Evolutionary conservation across 2,113 vertebrate genomes (phyloP), one percentile per base, ranked within the genome.

Genomic region (Pheucticus melanocephalus): DNA sequence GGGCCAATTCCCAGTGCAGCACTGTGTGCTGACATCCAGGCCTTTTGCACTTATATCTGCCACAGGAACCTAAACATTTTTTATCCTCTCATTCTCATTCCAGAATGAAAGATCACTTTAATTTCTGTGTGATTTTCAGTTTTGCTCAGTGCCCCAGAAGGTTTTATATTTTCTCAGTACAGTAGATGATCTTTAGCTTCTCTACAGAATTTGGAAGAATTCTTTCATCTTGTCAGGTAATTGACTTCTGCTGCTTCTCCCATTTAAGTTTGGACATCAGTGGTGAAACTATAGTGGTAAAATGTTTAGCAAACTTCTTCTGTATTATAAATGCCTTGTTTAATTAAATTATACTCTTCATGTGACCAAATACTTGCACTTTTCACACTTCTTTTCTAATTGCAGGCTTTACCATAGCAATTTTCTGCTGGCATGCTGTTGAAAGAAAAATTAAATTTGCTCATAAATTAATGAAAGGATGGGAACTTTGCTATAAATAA

Each of bases 21-120:
- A 2, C 16, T 47, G 11, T 19, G 3, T 64, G 23, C 44, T 71
- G 48, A 48, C 39, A 22, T 11, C 45, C 33, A 59, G 33, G 64
- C 15, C 24, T 68, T 45, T 31, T 18, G 5, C 28, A 44, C 37
- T 80, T 23, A 0, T 0, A 5, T 59, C 60, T 88, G 30, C 33
- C 10, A 7, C 0, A 22, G 57, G 17, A 11, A 69, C 37, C 35
- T 44, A 15, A 44, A 33, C 9, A 10, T 28, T 69, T 47, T 44
- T 48, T 48, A 21, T 51, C 31, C 21, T 28, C n/a, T 57, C 9
- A 0, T 68, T 68, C 19, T 48, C 8, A 0, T 71, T 71, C 14
- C 40, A 35, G 48, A 82, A 56, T 61, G 25, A 77, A 86, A 64
- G 25, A 37, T 66, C 16, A 31, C 31, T 76, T 68, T 12, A 27